Conservation (phyloP, 2,888 invertebrate species). For the Rosalia funebris region DNA sequence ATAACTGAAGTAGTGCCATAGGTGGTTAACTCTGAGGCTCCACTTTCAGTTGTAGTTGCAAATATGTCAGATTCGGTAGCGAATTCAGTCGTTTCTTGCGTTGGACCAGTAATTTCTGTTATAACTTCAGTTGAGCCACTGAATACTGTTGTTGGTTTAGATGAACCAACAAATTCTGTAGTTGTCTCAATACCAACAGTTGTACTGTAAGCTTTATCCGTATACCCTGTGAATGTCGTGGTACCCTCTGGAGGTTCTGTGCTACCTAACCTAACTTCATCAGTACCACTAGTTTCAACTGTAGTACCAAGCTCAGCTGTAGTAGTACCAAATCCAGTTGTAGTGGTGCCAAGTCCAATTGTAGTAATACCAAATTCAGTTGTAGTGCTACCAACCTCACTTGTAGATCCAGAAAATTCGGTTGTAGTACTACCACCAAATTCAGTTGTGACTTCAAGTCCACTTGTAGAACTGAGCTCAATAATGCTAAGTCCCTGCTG, state of each 20-base stretch:
- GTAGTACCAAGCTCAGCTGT: conserved; percentile 38
- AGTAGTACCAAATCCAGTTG: conserved; percentile 20
- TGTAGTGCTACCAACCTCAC: conserved; percentile 34
- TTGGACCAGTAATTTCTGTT: conserved; percentile 33
- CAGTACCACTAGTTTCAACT: too few species aligned
- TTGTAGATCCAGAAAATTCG: conserved; percentile 26
- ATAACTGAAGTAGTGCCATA: conserved; percentile 66
- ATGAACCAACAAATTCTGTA: conserved; percentile 39
- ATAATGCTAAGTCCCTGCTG: too few species aligned
- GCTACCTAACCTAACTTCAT: too few species aligned
- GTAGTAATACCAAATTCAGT: conserved; percentile 33
- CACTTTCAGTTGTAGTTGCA: conserved; percentile 48
- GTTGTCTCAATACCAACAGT: conserved; percentile 38
- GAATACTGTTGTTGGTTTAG: conserved; percentile 35
- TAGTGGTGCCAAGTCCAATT: conserved; percentile 31
- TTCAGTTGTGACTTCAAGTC: conserved; percentile 17
- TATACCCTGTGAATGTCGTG: conserved; percentile 40
- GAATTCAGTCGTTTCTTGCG: conserved; percentile 44
- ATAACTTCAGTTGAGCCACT: conserved; percentile 39
- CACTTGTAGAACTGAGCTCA: too few species aligned
- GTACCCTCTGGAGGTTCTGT: conserved; percentile 51
- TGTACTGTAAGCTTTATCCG: too few species aligned
- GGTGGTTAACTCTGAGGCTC: conserved; percentile 26
- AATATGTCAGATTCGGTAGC: conserved; percentile 53
- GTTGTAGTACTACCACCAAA: conserved; percentile 22